Conservation (phyloP, 2,888 invertebrate genomes). For the Drosophila yooni region DNA sequence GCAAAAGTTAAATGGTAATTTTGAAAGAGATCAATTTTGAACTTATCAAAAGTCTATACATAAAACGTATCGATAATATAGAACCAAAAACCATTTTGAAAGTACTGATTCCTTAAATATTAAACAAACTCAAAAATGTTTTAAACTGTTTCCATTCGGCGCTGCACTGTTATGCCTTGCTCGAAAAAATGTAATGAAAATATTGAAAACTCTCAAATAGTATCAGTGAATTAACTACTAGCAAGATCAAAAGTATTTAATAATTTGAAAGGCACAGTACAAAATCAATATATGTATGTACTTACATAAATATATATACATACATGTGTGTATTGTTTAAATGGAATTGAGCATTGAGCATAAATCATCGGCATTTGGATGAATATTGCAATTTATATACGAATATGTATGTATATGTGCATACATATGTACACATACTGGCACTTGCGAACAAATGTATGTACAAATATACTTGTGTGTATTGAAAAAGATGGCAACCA, state of each 20-base stretch:
- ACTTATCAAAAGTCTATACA: not conserved
- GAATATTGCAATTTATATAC: slow-evolving; percentile 21
- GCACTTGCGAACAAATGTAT: slow-evolving; percentile 8
- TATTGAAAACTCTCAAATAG: not conserved
- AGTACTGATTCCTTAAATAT: slow-evolving; percentile 4
- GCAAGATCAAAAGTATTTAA: not conserved
- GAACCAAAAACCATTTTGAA: slow-evolving; percentile 27
- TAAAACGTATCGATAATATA: slow-evolving; percentile 1
- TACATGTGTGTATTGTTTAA: slow-evolving; percentile 31
- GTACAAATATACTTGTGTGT: slow-evolving; percentile 2
- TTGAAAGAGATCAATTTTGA: slow-evolving; percentile 7
- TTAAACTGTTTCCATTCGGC: slow-evolving; percentile 6
- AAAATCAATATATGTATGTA: slow-evolving; percentile 21
- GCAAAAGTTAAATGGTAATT: not conserved
- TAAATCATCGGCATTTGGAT: slow-evolving; percentile 1
- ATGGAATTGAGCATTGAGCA: slow-evolving; percentile 50
- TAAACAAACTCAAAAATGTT: not conserved
- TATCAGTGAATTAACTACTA: not conserved
- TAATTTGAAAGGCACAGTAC: slow-evolving; percentile 28
- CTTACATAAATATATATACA: not conserved
- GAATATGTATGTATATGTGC: slow-evolving; percentile 14
- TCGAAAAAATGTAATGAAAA: not conserved
- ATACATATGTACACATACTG: slow-evolving; percentile 7
- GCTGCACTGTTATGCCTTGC: not conserved
- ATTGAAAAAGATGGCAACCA: slow-evolving; percentile 8